These are phyloP conservation scores for Notechis scutatus DNA, from an alignment of 2,113 vertebrate species.

Conservation along the genomic window DNA sequence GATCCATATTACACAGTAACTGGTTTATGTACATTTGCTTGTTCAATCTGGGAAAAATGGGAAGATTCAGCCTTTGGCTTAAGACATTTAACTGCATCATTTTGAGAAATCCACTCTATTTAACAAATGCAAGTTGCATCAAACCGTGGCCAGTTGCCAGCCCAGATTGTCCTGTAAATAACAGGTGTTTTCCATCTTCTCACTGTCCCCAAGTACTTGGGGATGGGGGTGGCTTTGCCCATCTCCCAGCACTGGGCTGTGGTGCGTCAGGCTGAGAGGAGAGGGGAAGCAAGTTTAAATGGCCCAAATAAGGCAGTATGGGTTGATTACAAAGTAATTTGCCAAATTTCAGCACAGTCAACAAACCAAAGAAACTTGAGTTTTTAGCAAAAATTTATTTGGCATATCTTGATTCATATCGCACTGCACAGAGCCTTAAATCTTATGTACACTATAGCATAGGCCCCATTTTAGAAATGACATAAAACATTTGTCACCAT, in stretches of 20 bases:
- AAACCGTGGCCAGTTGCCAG: background rate
- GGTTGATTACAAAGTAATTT: background rate
- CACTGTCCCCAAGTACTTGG: background rate
- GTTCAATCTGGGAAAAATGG: background rate
- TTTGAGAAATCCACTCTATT: background rate
- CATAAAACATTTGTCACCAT: constrained; percentile 11
- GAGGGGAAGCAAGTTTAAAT: background rate
- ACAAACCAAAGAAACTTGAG: background rate
- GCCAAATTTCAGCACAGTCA: background rate
- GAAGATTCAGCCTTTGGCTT: background rate
- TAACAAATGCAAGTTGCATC: background rate
- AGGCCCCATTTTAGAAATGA: constrained; percentile 53
- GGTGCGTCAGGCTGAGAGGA: background rate
- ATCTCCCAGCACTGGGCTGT: background rate
- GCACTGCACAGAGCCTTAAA: background rate
- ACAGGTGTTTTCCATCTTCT: background rate
- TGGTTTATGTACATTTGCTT: background rate
- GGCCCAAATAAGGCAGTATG: background rate
- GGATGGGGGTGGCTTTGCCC: background rate
- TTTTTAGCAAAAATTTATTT: constrained; percentile 62
- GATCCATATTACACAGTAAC: background rate
- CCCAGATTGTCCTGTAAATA: background rate
- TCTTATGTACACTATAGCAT: background rate
- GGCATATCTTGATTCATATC: constrained; percentile 54
- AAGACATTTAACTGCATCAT: background rate